Conservation (phyloP, 2,888 invertebrate species). For the Halocaridina rubra region DNA sequence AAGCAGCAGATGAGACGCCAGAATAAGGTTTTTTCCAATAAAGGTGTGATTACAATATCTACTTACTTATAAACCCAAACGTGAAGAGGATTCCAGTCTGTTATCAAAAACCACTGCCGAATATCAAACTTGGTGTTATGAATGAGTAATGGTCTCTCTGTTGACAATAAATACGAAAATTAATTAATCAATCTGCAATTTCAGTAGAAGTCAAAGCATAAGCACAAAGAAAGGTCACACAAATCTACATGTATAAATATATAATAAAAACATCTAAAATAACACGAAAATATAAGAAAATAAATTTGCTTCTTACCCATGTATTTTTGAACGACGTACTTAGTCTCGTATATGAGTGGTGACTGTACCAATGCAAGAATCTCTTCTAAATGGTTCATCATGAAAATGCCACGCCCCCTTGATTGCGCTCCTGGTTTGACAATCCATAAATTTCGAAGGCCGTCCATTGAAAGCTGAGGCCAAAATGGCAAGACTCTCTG, state of each 20-base stretch:
- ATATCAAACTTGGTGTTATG: slow-evolving; percentile 95
- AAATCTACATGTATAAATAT: too few relatives aligned
- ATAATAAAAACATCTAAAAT: too few relatives aligned
- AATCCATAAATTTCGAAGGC: slow-evolving; percentile 91
- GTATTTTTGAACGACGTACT: slow-evolving; percentile 93
- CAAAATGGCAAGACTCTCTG: slow-evolving; percentile 78
- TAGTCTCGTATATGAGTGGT: slow-evolving; percentile 66
- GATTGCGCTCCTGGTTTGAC: slow-evolving; percentile 95
- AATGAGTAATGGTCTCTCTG: slow-evolving; percentile 85
- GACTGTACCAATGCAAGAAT: slow-evolving; percentile 74
- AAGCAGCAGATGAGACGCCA: too few relatives aligned
- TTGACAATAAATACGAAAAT: too few relatives aligned
- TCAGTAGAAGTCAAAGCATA: too few relatives aligned
- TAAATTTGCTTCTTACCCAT: slow-evolving; percentile 74
- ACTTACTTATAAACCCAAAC: slow-evolving; percentile 91
- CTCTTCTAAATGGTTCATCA: slow-evolving; percentile 87
- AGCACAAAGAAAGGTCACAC: too few relatives aligned
- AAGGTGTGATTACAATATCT: too few relatives aligned
- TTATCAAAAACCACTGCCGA: slow-evolving; percentile 93
- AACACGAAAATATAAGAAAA: too few relatives aligned
- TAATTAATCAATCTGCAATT: too few relatives aligned
- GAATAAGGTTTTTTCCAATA: too few relatives aligned
- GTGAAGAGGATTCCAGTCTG: slow-evolving; percentile 88
- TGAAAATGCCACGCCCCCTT: slow-evolving; percentile 87
- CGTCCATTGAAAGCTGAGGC: slow-evolving; percentile 88